A percentile compares a stretch with the other conserved stretches of the same genome.
phyloP scores from a whole-genome alignment of 2,113 vertebrate genomes.

The Falco punctatus region DNA sequence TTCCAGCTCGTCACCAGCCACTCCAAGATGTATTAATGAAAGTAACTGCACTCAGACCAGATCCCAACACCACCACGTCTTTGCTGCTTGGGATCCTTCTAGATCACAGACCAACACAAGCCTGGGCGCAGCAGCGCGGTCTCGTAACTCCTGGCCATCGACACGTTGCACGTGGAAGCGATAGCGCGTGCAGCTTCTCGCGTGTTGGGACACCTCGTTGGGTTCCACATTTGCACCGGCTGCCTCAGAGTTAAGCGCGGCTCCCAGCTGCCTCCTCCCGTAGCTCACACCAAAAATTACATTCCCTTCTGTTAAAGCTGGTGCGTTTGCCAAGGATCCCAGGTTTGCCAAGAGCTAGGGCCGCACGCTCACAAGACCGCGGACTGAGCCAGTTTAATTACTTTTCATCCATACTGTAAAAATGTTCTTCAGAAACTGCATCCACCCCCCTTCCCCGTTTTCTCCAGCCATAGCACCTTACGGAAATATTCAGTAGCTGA shows the following conservation, averaged over 20 bases:
- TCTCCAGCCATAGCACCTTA: neutral
- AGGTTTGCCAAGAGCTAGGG: too few species aligned
- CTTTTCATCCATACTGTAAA: neutral
- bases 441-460: accelerated
- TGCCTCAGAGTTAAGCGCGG: neutral
- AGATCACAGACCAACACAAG: neutral
- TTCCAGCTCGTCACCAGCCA: neutral
- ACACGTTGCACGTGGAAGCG: accelerated
- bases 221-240: accelerated
- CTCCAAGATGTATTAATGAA: too few species aligned
- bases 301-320: neutral
- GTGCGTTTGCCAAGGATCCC: neutral
- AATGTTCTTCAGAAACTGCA: neutral
- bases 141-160: neutral
- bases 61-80: neutral
- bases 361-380: accelerated
- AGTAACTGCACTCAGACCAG: neutral
- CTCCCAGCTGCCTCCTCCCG: neutral
- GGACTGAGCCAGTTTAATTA: neutral
- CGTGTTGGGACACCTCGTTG: neutral
- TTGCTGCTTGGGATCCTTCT: neutral
- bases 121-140: neutral
- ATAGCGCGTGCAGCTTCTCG: accelerated
- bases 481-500: neutral
- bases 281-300: neutral